Evolutionary conservation across 2,888 invertebrate species (phyloP), one percentile per base, ranked within the genome.

Genomic region (Drosophila flavopinicola): DNA sequence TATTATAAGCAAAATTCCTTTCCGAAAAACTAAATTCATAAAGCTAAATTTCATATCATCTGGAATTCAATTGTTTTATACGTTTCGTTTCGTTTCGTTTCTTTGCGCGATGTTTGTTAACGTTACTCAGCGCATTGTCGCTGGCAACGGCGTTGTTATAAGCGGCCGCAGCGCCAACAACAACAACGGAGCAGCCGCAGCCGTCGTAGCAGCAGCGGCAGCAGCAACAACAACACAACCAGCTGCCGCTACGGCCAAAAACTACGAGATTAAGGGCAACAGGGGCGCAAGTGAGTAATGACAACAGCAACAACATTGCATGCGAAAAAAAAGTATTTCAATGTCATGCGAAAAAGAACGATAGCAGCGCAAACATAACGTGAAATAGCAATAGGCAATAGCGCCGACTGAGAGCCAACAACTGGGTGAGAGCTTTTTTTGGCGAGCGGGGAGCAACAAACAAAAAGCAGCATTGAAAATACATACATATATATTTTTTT

Each of bases 321-420:
- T 23, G 42, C 23, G 41, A 47, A 69, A 52, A 48, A 47, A 69
- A 56, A 48, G 38, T 68, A 67, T 75, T 72, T 72, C 75, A 72
- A 72, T 72, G 71, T 72, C 71, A 71, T 47, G 75, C 58, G n/a
- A 75, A 65, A 75, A 65, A 75, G 47, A 64, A 75, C 32, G 52
- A 74, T 52, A 68, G 56, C 42, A 29, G 33, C 59, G 25, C 35
- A 41, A 33, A 32, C 38, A 45, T 47, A 41, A 35, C 42, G 49
- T 32, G 48, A 51, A 67, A 73, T 35, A 17, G 68, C 53, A 61
- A 37, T 33, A 66, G 54, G 35, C 25, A 24, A 44, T 47, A 65
- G 42, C 48, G 48, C 13, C 25, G 65, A 65, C 20, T 37, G 58
- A 51, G 53, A 39, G 60, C 52, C 11, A n/a, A 52, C 10, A 17